Base-by-base conservation (phyloP, 1,140 invertebrate species). In the Tetramorium parvispinum region DNA sequence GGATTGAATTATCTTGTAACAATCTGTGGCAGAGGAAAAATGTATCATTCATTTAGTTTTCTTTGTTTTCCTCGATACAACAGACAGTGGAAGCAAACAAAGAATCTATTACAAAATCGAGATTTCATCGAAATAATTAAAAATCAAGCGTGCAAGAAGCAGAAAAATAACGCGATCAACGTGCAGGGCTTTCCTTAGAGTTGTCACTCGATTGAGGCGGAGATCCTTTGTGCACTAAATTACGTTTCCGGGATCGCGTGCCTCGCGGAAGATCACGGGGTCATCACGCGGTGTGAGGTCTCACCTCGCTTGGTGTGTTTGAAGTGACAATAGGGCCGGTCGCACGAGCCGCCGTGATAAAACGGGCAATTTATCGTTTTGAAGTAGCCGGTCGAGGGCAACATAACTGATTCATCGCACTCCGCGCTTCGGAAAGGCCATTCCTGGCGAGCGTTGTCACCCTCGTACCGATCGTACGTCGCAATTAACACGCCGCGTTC, bases 321-420 rank as follows among this genome's bases (percentile, higher is more conserved):
- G 94, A 98, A 98, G 95, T 98, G 98, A 95, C 98, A 99, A 94
- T 98, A 98, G 24, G 98, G 98, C 92, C 98, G 96, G 88, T 97
- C 97, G 95, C 98, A 99, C 68, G 96, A 94, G 55, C 97, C 97
- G 93, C 96, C 97, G 89, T 97, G 96, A 92, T 96, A 98, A 96
- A 97, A 98, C 46, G 98, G 98, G 94, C 98, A 99, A 88, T 96
- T 96, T 71, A 98, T 96, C 86, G 96, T 96, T 95, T 97, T 97
- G 92, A 98, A 98, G 92, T 97, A 97, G 86, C 98, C 98, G 89
- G 97, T 97, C 68, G 98, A 97, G 46, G 98, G 97, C 93, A 99
- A 96, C 98, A 99, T 99, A 91, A 94, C 93, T 94, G 89, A 63
- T 91, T 94, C 92, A 94, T 94, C 68, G 82, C 79, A 81, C 27